These are phyloP conservation scores for Tipula vernalis DNA, from an alignment of 2,888 invertebrate species.

Conservation along the genomic window DNA sequence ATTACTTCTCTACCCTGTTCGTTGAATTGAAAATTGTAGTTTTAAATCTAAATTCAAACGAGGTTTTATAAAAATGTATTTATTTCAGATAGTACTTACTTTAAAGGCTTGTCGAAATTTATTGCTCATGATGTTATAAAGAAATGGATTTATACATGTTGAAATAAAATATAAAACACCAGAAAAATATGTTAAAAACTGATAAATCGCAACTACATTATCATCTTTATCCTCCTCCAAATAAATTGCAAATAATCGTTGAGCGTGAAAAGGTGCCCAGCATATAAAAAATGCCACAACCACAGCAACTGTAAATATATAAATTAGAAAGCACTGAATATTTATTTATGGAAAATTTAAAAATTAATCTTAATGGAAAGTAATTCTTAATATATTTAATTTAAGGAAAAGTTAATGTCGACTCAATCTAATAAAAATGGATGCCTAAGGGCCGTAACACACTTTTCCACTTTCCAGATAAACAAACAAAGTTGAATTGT, in stretches of 20 bases:
- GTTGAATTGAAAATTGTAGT: no score
- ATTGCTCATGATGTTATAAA: constrained; percentile 90
- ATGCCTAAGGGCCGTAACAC: no score
- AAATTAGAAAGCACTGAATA: background rate
- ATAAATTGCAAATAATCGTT: constrained; percentile 59
- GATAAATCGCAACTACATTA: background rate
- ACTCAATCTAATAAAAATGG: no score
- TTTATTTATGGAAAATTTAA: background rate
- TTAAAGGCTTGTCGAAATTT: constrained; percentile 88
- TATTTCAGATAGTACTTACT: constrained; percentile 38
- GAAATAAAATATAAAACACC: constrained; percentile 86
- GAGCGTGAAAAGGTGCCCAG: constrained; percentile 90
- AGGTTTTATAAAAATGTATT: no score
- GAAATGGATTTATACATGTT: constrained; percentile 83
- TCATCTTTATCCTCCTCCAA: constrained; percentile 25
- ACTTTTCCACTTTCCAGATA: no score
- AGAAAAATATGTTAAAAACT: constrained; percentile 50
- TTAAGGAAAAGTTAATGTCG: no score
- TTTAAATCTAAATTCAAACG: no score
- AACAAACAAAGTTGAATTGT: no score
- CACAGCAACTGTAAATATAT: constrained; percentile 54
- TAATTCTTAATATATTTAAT: background rate
- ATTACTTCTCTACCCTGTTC: no score
- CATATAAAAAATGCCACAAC: constrained; percentile 84
- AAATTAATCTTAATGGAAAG: no score